Percentiles rank a stretch among this genome's conserved stretches.
Conservation (phyloP, 2,113 vertebrate genomes). For the Mus musculus region GRCm39 chr1:128611001-128611500, state of each 20-base stretch:
- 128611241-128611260: background rate
- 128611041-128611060: background rate
- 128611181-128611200: background rate
- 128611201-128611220: background rate
- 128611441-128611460: background rate
- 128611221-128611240: background rate
- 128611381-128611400: background rate
- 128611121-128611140: background rate
- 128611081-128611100: conserved; percentile 44
- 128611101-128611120: background rate
- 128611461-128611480: background rate
- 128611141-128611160: background rate
- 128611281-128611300: background rate
- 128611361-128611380: background rate
- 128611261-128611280: background rate
- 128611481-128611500: background rate
- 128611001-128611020: conserved; percentile 25
- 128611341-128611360: background rate
- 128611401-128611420: background rate
- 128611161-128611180: background rate
- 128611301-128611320: conserved; percentile 8
- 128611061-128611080: background rate
- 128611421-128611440: background rate
- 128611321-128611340: background rate
- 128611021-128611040: conserved; percentile 14